phyloP scores from a whole-genome alignment of 2,113 vertebrate genomes.

The Cnemophilus loriae region DNA sequence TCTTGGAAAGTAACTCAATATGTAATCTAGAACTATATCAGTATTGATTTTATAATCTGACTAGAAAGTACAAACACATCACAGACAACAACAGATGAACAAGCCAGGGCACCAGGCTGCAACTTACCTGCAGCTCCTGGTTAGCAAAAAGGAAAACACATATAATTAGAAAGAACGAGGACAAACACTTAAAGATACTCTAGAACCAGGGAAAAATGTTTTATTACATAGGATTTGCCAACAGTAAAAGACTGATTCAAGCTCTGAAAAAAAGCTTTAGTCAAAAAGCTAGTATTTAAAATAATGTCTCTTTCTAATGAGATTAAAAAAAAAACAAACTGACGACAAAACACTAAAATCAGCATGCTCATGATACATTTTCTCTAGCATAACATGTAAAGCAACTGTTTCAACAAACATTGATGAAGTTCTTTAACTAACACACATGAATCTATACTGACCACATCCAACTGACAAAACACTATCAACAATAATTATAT shows the following conservation, averaged over 20 bases:
- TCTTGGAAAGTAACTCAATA: slow-evolving; percentile 29
- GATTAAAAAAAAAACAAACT: slow-evolving; percentile 41
- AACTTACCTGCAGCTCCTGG: slow-evolving; percentile 99
- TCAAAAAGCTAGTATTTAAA: slow-evolving; percentile 45
- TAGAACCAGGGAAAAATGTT: slow-evolving; percentile 68
- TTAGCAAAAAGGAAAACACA: slow-evolving; percentile 93
- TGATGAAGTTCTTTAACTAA: slow-evolving; percentile 48
- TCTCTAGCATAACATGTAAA: slow-evolving; percentile 42
- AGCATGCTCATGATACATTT: slow-evolving; percentile 66
- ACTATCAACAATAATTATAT: slow-evolving; percentile 25
- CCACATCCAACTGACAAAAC: slow-evolving; percentile 64
- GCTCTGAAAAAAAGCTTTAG: slow-evolving; percentile 70
- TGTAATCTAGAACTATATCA: slow-evolving; percentile 28
- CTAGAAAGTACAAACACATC: slow-evolving; percentile 61
- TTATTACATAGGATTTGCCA: slow-evolving; percentile 67
- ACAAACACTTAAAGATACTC: slow-evolving; percentile 79
- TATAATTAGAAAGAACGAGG: slow-evolving; percentile 85
- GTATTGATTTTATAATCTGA: slow-evolving; percentile 52
- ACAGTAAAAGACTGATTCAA: slow-evolving; percentile 77
- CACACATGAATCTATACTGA: slow-evolving; percentile 58
- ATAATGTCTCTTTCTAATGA: slow-evolving; percentile 28
- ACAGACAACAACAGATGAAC: slow-evolving; percentile 65
- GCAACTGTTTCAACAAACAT: slow-evolving; percentile 65
- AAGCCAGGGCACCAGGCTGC: slow-evolving; percentile 76
- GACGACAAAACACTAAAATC: slow-evolving; percentile 72